Evolutionary conservation across 2,888 invertebrate genomes (phyloP), one percentile per base, ranked within the genome.

Genomic region (Lasioglossum oenotherae): DNA sequence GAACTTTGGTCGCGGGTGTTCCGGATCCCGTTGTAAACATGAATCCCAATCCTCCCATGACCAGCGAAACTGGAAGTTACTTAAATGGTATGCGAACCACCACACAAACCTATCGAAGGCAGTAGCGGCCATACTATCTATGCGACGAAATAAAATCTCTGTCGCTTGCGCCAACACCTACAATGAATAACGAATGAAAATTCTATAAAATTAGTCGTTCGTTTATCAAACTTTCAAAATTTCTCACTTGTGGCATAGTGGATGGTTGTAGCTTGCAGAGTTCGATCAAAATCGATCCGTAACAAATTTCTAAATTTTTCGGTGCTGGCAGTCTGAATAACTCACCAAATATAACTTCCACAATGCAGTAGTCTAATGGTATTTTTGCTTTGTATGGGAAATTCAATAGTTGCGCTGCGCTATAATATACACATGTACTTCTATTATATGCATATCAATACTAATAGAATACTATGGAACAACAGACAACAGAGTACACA

Each of bases 61-160:
- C 99, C 99, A 99, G 79, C 99, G 97, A 95, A 99, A 99, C 95
- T 99, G 99, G 95, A 99, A 99, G 96, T 99, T 99, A 95, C 99
- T 99, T 95, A 99, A 96, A 95, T 99, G 99, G 95, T 99, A 99
- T 0, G 98, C 97, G 95, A 99, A 99, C 99, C 99, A 99, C 95
- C 97, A 97, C 41, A 98, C 98, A 95, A 99, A 99, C 92, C 99
- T 97, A 95, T 99, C 99, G 95, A 99, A 98, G 94, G 99, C 99
- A 2, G 98, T 97, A 0, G 98, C 98, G 95, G 99, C 99, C 99
- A 99, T 99, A 0, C 98, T 97, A 94, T 99, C 99, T 93, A 99
- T 98, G 88, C 99, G 96, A 96, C 99, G 97, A 94, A 99, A 99
- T 78, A 99, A 96, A 93, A 99, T 98, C 95, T 99, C 99, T 0